phyloP scores from a whole-genome alignment of 2,797 vertebrate species.

The Merluccius polli region DNA sequence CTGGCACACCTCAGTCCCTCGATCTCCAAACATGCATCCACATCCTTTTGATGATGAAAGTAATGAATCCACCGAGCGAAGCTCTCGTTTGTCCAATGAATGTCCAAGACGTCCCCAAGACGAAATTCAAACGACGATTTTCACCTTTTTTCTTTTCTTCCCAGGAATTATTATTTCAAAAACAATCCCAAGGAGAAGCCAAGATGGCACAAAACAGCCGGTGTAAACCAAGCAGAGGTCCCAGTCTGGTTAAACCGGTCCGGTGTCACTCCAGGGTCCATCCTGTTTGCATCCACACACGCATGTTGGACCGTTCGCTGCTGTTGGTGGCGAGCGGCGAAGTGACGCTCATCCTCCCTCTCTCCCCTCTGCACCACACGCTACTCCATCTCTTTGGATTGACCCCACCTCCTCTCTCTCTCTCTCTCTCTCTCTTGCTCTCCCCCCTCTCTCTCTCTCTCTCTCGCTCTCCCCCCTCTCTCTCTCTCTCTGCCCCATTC shows the following conservation, averaged over 20 bases:
- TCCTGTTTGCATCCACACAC: neutral
- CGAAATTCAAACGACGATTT: neutral
- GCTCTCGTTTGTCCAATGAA: neutral
- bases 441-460: constrained; percentile 1
- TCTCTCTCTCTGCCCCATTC: constrained; percentile 14
- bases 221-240: neutral
- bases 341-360: constrained; percentile 26
- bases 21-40: neutral
- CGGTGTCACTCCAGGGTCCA: too few relatives aligned
- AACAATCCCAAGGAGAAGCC: neutral
- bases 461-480: constrained; percentile 12
- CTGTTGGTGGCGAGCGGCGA: constrained; percentile 20
- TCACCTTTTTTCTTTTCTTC: neutral
- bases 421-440: constrained; percentile 22
- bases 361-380: neutral
- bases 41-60: neutral
- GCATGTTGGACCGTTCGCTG: neutral
- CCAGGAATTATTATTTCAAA: neutral
- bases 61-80: neutral
- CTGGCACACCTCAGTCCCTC: neutral
- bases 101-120: neutral
- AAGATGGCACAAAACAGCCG: neutral
- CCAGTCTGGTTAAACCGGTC: too few relatives aligned
- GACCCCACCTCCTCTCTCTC: constrained; percentile 26
- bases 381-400: neutral